Conservation (phyloP, 2,888 invertebrate genomes). For the Amblyteles armatorius region DNA sequence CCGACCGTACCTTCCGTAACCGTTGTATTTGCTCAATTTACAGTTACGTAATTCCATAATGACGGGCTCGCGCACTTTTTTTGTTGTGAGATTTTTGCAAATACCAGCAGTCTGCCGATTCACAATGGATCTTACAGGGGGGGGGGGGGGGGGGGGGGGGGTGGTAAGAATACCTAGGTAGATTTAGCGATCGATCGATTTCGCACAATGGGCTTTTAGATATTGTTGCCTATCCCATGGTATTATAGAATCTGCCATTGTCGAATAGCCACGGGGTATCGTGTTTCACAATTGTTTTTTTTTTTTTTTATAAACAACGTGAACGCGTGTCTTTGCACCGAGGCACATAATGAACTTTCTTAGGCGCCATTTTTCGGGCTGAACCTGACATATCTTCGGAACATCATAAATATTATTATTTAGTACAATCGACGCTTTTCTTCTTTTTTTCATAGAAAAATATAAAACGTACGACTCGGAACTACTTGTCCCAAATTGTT, state of each 20-base stretch:
- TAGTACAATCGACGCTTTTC: no score
- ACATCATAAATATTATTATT: no score
- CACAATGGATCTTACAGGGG: slow-evolving; percentile 66
- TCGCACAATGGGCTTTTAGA: slow-evolving; percentile 72
- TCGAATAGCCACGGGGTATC: slow-evolving; percentile 72
- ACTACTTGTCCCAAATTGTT: neutral
- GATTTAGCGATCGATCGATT: slow-evolving; percentile 77
- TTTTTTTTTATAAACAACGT: slow-evolving; percentile 22
- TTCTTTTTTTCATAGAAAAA: no score
- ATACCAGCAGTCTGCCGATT: slow-evolving; percentile 60
- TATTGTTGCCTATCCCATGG: slow-evolving; percentile 33
- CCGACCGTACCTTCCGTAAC: slow-evolving; percentile 52
- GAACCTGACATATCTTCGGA: no score
- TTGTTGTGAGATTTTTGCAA: slow-evolving; percentile 74
- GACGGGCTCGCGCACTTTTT: slow-evolving; percentile 74
- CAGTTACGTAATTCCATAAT: slow-evolving; percentile 83
- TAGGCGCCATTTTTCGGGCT: no score
- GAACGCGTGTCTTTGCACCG: no score
- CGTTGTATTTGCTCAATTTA: slow-evolving; percentile 84
- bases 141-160: neutral
- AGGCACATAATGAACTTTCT: no score
- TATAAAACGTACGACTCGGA: neutral
- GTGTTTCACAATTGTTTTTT: slow-evolving; percentile 71
- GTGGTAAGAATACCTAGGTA: slow-evolving; percentile 49
- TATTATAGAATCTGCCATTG: slow-evolving; percentile 20